Evolutionary conservation across 2,888 invertebrate species (phyloP).

Genomic region (Calephelis perditalis): DNA sequence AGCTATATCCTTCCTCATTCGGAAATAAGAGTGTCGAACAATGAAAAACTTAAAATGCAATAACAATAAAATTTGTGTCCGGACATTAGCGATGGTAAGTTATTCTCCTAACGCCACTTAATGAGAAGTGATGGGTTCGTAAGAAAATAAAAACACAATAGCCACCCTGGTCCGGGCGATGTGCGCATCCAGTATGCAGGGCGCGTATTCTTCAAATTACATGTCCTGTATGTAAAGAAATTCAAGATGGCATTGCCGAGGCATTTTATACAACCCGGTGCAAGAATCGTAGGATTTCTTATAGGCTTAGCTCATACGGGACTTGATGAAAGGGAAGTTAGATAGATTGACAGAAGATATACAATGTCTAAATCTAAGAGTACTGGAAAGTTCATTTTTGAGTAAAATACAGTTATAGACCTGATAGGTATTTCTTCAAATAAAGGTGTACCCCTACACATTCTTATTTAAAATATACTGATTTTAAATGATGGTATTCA

Average conservation of each 20-base stretch:
- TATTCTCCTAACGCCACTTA: conserved; percentile 77
- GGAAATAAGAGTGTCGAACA: conserved; percentile 65
- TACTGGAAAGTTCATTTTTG: no score
- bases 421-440: no score
- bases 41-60: conserved; percentile 76
- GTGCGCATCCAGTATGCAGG: conserved; percentile 61
- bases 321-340: no score
- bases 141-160: conserved; percentile 74
- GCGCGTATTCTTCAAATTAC: conserved; percentile 62
- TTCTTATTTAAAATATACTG: no score
- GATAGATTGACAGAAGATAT: no score
- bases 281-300: no score
- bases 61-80: conserved; percentile 77
- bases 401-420: no score
- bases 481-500: neutral
- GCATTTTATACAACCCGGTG: conserved; percentile 8
- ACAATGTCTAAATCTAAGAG: no score
- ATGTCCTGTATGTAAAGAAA: conserved; percentile 68
- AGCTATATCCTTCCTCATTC: conserved; percentile 65
- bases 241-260: neutral
- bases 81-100: conserved; percentile 74
- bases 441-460: no score
- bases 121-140: conserved; percentile 78
- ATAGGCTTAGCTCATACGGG: no score
- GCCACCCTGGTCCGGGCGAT: conserved; percentile 50